These are phyloP conservation scores for Empidonax traillii DNA, from an alignment of 2,113 vertebrate species.

Conservation along the genomic window DNA sequence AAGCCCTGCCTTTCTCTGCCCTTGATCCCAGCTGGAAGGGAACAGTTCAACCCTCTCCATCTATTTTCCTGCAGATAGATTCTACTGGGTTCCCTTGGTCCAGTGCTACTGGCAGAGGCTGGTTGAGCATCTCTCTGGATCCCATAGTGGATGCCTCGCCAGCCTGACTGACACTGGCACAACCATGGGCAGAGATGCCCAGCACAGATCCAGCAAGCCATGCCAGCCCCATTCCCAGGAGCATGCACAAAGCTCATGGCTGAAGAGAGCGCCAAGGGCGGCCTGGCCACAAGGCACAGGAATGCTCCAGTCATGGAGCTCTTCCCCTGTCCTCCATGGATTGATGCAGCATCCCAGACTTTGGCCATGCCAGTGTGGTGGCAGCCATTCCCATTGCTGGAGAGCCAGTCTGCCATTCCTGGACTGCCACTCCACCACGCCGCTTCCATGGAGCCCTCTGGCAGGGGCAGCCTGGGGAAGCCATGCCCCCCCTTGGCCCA, in stretches of 20 bases:
- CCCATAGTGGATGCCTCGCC: background rate
- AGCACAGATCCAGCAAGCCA: background rate
- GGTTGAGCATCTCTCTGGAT: background rate
- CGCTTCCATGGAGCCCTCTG: background rate
- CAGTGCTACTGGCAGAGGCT: background rate
- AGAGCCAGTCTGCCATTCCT: background rate
- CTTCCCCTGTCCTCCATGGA: rapidly evolving
- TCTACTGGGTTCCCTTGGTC: background rate
- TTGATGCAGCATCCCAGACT: background rate
- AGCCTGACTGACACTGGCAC: background rate
- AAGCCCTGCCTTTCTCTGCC: background rate
- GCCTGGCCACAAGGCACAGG: background rate
- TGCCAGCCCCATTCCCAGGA: background rate
- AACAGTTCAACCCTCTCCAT: background rate
- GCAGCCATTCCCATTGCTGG: rapidly evolving
- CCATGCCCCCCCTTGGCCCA: background rate
- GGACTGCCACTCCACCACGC: background rate
- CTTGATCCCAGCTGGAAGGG: background rate
- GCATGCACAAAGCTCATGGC: background rate
- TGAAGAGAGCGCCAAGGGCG: background rate
- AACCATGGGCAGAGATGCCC: background rate
- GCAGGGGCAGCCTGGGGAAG: background rate
- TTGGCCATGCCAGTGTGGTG: rapidly evolving
- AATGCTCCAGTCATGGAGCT: background rate
- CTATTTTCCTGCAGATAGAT: background rate